Percentiles rank a stretch among this genome's conserved stretches.
phyloP scores from a whole-genome alignment of 2,888 invertebrate genomes.

The Pocota personata region DNA sequence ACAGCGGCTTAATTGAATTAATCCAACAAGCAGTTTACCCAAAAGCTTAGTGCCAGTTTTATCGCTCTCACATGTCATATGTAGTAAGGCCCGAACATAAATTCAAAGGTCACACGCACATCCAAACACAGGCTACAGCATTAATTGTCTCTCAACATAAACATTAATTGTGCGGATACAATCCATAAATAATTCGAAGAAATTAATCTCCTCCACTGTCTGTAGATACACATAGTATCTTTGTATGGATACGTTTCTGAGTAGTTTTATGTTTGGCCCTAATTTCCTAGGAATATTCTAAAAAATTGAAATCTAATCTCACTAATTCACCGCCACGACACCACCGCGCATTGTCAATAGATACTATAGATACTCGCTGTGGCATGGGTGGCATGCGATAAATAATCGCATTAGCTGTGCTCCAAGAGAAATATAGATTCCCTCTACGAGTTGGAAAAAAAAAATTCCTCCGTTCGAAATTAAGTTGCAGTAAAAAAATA shows the following conservation, averaged over 20 bases:
- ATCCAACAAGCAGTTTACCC: conserved; percentile 44
- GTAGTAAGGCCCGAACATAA: conserved; percentile 16
- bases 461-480: conserved; percentile 21
- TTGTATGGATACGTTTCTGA: neutral
- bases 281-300: conserved; percentile 51
- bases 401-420: conserved; percentile 53
- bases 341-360: conserved; percentile 32
- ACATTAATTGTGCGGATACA: conserved; percentile 55
- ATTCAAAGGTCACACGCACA: conserved; percentile 48
- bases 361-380: conserved; percentile 13
- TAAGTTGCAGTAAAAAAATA: conserved; percentile 31
- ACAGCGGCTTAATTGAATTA: conserved; percentile 54
- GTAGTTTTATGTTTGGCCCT: neutral
- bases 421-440: conserved; percentile 2
- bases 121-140: neutral
- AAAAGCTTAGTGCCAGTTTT: conserved; percentile 38
- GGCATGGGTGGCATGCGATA: conserved; percentile 56
- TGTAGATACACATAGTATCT: neutral
- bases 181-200: conserved; percentile 24
- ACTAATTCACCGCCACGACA: conserved; percentile 31
- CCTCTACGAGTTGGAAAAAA: neutral
- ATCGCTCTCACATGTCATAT: conserved; percentile 49
- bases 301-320: conserved; percentile 53
- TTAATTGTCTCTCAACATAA: conserved; percentile 47
- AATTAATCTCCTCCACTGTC: conserved; percentile 37